These are phyloP conservation scores for Eremophila alpestris DNA, from an alignment of 2,797 vertebrate genomes.

Conservation along the genomic window DNA sequence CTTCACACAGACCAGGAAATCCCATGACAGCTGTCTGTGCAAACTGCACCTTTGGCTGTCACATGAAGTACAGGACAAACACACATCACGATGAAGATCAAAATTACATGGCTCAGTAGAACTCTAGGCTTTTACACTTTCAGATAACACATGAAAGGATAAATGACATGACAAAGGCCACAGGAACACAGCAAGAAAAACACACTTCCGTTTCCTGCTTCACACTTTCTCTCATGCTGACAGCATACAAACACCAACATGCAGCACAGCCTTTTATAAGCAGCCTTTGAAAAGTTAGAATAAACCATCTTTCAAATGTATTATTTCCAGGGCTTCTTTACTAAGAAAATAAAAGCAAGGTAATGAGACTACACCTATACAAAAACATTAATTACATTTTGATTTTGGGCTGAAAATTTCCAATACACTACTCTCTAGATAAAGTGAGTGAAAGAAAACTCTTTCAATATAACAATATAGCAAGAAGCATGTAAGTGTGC, in stretches of 20 bases:
- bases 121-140: neutral
- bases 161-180: neutral
- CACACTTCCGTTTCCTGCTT: neutral
- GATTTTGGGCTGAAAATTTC: neutral
- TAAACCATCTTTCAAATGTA: neutral
- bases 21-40: fast-evolving
- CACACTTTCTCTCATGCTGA: neutral
- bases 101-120: neutral
- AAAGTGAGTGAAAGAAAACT: neutral
- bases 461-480: neutral
- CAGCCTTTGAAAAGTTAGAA: neutral
- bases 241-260: neutral
- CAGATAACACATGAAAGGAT: neutral
- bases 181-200: neutral
- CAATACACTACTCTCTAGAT: neutral
- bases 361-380: neutral
- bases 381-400: neutral
- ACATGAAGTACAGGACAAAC: neutral
- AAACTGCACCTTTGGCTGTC: neutral
- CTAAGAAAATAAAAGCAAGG: neutral
- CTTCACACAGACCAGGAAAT: neutral
- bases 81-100: neutral
- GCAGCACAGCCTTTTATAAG: neutral
- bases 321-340: neutral
- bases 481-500: neutral